Conservation (phyloP, 2,888 invertebrate genomes). For the Euplagia quadripunctaria region DNA sequence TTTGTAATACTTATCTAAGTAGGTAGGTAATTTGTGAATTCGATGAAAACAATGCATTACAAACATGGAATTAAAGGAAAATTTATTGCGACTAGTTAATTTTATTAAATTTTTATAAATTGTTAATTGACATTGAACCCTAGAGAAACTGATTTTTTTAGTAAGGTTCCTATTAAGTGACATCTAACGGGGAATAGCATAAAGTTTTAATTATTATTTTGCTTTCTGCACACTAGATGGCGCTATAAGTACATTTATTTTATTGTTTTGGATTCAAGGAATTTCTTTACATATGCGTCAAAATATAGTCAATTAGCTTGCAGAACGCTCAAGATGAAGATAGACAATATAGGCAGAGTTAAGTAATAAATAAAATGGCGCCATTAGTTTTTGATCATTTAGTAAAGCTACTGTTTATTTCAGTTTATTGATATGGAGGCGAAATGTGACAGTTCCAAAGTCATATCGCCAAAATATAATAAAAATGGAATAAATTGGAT, state of each 20-base stretch:
- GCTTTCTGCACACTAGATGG: slow-evolving; percentile 34
- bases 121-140: no score
- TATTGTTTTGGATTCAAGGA: not conserved
- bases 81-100: no score
- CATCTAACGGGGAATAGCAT: slow-evolving; percentile 36
- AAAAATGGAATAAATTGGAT: not conserved
- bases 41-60: not conserved
- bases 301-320: not conserved
- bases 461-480: not conserved
- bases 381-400: not conserved
- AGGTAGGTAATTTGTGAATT: not conserved
- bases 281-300: not conserved
- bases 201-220: not conserved
- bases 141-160: not conserved
- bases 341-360: accelerated
- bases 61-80: not conserved
- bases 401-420: not conserved
- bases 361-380: not conserved
- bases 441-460: not conserved
- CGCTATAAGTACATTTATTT: slow-evolving; percentile 7
- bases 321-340: not conserved
- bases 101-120: no score
- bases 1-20: not conserved
- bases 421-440: not conserved
- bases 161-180: not conserved